Evolutionary conservation across 2,113 vertebrate genomes (phyloP).

Genomic region (Hiodon alosoides): DNA sequence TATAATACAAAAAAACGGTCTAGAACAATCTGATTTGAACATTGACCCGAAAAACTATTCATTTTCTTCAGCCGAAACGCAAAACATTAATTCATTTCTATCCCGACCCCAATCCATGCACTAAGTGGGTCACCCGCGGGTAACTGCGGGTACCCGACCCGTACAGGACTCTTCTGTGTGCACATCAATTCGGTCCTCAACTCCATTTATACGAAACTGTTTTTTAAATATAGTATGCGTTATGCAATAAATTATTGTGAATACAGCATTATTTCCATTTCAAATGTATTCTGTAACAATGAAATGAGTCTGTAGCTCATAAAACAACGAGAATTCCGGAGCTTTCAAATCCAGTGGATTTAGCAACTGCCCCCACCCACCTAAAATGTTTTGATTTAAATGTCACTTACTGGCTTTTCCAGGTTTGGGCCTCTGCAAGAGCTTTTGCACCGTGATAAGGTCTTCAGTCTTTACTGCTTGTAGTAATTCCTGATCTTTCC

Average conservation of each 20-base stretch:
- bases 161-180: too few relatives aligned
- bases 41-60: too few relatives aligned
- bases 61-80: too few relatives aligned
- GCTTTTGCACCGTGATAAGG: constrained; percentile 83
- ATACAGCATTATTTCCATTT: neutral
- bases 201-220: neutral
- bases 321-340: neutral
- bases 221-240: too few relatives aligned
- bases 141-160: too few relatives aligned
- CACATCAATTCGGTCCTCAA: neutral
- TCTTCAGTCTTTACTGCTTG: constrained; percentile 96
- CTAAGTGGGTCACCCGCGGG: too few relatives aligned
- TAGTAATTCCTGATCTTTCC: constrained; percentile 95
- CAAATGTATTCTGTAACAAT: too few relatives aligned
- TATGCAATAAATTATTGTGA: neutral
- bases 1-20: too few relatives aligned
- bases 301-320: too few relatives aligned
- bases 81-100: too few relatives aligned
- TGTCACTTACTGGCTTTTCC: constrained; percentile 89
- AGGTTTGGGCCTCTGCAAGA: constrained; percentile 89
- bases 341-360: neutral
- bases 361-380: neutral
- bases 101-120: too few relatives aligned
- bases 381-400: neutral
- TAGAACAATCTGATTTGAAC: too few relatives aligned